Conservation (phyloP, 2,888 invertebrate species). For the Andrena trimmerana region DNA sequence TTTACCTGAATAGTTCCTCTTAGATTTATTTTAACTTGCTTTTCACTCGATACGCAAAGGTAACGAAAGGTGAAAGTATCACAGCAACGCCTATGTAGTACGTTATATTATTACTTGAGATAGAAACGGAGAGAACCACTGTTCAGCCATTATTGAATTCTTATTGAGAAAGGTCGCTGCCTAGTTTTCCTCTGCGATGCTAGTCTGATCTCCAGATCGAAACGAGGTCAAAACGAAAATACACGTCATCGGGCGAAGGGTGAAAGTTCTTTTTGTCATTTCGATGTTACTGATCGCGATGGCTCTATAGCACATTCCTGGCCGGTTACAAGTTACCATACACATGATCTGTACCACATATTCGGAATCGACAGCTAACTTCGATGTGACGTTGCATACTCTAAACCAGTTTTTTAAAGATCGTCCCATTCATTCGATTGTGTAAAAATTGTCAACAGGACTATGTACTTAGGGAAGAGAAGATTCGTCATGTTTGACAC, state of each 20-base stretch:
- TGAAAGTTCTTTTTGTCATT: slow-evolving; percentile 63
- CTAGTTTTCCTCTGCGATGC: slow-evolving; percentile 29
- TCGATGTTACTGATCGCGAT: slow-evolving; percentile 50
- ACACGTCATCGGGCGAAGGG: slow-evolving; percentile 33
- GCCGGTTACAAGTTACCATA: slow-evolving; percentile 24
- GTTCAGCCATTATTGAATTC: slow-evolving; percentile 35
- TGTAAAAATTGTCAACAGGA: no score
- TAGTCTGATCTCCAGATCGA: slow-evolving; percentile 43
- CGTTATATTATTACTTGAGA: background rate
- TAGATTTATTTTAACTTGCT: background rate
- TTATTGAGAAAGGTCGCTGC: slow-evolving; percentile 59
- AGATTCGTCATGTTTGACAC: no score
- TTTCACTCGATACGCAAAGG: background rate
- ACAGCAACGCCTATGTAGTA: background rate
- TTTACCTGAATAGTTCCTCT: no score
- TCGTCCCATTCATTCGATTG: no score
- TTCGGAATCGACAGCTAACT: no score
- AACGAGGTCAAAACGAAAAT: slow-evolving; percentile 62
- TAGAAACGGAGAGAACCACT: slow-evolving; percentile 17
- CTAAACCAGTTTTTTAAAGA: no score
- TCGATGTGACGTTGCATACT: no score
- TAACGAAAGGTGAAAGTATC: background rate
- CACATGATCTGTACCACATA: no score
- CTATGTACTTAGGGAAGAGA: no score
- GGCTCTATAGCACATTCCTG: slow-evolving; percentile 27